Base-by-base conservation (phyloP, 2,797 vertebrate genomes). In the Arrhamphus sclerolepis region DNA sequence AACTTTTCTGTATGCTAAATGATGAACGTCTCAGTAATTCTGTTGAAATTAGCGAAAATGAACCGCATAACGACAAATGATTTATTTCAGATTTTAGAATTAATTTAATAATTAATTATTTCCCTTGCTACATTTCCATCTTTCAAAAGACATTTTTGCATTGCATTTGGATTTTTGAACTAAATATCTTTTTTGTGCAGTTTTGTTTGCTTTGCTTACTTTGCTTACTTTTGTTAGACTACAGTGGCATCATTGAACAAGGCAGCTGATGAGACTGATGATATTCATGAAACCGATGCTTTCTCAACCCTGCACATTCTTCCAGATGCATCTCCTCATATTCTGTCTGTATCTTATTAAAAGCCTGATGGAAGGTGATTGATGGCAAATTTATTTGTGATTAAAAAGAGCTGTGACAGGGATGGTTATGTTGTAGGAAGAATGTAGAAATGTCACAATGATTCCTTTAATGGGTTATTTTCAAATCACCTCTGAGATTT, bases 381-480 rank as follows among this genome's bases (percentile, higher is more conserved):
- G 81, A 90, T 90, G 78, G 80, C 71, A 80, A 85, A 83, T 84
- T 80, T 80, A 17, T 17, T 52, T 24, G 41, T 83, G 80, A 88
- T 89, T 87, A 89, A 87, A 88, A 84, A 79, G 73, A 80, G 63
- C 74, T 71, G 67, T 79, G 85, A 87, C 77, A 70, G 74, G 77
- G 56, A 71, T 42, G 78, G 79, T 72, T 66, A 66, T 81, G 74
- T 83, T 85, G 72, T 66, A 52, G 60, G 60, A 67, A 80, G 75
- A 81, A 75, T 52, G 58, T 64, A 71, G 66, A 79, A 90, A 87
- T 77, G 76, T 86, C 84, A 88, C 80, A 40, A 67, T 85, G 75
- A 87, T 74, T 77, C 66, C 48, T 81, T 86, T 87, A 88, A 91
- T 88, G 75, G 78, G 66, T 88, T 87, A 77, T 89, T 85, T 90